Base-by-base conservation (phyloP, 2,888 invertebrate species). In the Acanthosoma haemorrhoidale region DNA sequence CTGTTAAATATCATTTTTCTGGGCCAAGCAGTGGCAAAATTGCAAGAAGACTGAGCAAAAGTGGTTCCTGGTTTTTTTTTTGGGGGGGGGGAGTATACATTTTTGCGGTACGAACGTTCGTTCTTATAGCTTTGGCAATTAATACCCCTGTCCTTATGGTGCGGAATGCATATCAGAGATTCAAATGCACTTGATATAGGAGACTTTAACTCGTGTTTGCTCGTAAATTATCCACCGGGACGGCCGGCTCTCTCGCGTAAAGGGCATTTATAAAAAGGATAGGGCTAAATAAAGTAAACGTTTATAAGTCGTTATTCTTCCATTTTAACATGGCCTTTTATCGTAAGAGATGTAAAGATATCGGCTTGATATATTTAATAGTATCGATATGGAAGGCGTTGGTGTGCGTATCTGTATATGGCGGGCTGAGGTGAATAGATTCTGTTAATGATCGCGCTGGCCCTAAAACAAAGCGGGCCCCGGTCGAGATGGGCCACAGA, bases 401-500 rank as follows among this genome's bases (percentile, higher is more conserved):
- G 4, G 51, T 51, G 51, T 5, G 21, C 21, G 51, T 51, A 51
- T 51, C 51, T 51, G 51, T 51, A 51, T 51, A 51, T 51, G 51
- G 51, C 25, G 51, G n/a, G 25, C 51, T 51, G 51, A 25, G 51
- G n/a, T n/a, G n/a, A n/a, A 51, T 51, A 51, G 51, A 51, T 51
- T 51, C 21, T 51, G 51, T 51, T 51, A 51, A 51, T 51, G 51
- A 51, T 51, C 51, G 11, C 31, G 21, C 31, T 29, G 59, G 5
- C 9, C 15, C 32, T 16, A 59, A 59, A 34, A 32, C 32, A 59
- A 51, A 51, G 51, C 25, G 25, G 51, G n/a, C 21, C 5, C 6
- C 25, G 25, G 13, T n/a, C 25, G n/a, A 63, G 63, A 63, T 63
- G 63, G 63, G 63, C 15, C 61, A 32, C 15, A 63, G 63, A 63